phyloP scores from a whole-genome alignment of 2,113 vertebrate genomes.

The Vicugna pacos region DNA sequence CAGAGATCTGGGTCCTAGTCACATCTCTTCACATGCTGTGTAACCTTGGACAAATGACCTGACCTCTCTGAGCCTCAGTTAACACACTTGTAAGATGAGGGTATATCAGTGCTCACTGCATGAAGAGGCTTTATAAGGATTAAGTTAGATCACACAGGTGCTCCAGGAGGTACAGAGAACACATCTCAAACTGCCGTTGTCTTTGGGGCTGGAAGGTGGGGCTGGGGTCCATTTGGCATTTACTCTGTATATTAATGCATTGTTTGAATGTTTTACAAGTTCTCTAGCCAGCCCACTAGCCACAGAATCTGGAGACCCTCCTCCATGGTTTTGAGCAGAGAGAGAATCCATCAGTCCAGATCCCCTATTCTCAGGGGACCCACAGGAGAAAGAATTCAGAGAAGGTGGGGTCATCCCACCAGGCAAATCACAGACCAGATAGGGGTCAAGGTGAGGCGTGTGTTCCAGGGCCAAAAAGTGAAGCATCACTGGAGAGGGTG shows the following conservation, averaged over 20 bases:
- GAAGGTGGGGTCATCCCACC: too few relatives aligned
- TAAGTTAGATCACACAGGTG: neutral
- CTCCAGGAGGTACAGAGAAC: neutral
- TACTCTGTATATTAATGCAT: neutral
- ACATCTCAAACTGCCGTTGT: neutral
- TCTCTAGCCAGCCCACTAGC: neutral
- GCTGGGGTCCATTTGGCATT: neutral
- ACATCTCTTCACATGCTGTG: neutral
- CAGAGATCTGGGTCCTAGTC: neutral
- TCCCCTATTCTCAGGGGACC: too few relatives aligned
- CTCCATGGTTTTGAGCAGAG: neutral
- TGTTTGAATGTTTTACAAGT: neutral
- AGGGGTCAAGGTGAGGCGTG: neutral
- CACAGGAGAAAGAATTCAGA: neutral
- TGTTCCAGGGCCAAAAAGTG: accelerated
- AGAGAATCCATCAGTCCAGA: neutral
- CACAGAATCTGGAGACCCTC: neutral
- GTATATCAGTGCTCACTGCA: neutral
- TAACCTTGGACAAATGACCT: neutral
- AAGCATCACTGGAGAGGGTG: too few relatives aligned
- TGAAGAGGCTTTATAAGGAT: neutral
- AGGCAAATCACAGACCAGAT: neutral
- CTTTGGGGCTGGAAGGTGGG: neutral
- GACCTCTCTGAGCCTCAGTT: neutral
- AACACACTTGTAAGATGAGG: neutral